phyloP scores from a whole-genome alignment of 2,113 vertebrate genomes.

The Nestor notabilis region DNA sequence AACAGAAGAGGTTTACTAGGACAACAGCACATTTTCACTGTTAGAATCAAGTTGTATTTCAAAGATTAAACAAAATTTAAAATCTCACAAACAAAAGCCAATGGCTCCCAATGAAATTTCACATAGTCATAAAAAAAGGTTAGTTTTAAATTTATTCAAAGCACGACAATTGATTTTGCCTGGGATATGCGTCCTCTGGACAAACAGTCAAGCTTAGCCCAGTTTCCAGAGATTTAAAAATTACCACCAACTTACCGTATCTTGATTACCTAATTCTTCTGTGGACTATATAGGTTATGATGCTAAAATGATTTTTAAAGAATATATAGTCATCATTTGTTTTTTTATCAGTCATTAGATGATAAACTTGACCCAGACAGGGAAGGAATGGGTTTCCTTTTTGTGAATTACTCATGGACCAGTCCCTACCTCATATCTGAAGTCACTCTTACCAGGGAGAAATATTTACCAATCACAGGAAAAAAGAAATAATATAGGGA shows the following conservation, averaged over 20 bases:
- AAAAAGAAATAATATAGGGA: neutral
- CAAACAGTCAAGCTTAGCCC: neutral
- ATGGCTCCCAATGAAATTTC: neutral
- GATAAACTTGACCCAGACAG: neutral
- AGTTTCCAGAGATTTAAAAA: neutral
- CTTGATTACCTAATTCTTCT: neutral
- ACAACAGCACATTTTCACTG: neutral
- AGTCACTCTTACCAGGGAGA: neutral
- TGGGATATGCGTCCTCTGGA: neutral
- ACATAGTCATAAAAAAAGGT: neutral
- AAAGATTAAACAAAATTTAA: neutral
- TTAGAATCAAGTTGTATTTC: neutral
- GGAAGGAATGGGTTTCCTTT: neutral
- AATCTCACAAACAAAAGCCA: neutral
- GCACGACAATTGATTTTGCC: neutral
- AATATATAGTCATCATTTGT: neutral
- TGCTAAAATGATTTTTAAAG: neutral
- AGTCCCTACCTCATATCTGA: neutral
- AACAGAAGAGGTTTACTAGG: neutral
- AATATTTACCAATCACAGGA: neutral
- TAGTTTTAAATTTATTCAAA: neutral
- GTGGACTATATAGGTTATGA: neutral
- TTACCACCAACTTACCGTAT: fast-evolving
- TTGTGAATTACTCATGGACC: neutral
- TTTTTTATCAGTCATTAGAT: neutral